A percentile compares a stretch with the other conserved stretches of the same genome.
phyloP scores from a whole-genome alignment of 2,113 vertebrate species.

The Rhinolophus ferrumequinum region DNA sequence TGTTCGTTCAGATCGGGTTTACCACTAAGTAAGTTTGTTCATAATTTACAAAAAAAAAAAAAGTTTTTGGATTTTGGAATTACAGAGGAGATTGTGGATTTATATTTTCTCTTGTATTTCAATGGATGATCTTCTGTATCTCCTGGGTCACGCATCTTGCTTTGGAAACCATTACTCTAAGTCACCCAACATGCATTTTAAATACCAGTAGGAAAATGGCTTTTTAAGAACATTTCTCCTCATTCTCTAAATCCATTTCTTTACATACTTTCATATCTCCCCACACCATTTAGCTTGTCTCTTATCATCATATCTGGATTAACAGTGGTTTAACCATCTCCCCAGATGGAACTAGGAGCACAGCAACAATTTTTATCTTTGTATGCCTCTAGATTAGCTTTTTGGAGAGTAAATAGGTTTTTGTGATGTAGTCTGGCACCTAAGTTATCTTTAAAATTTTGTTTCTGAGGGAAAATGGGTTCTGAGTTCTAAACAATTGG shows the following conservation, averaged over 20 bases:
- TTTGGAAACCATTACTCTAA: constrained; percentile 24
- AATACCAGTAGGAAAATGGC: neutral
- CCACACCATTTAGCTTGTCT: neutral
- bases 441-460: constrained; percentile 18
- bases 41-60: neutral
- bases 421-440: constrained; percentile 28
- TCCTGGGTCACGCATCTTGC: neutral
- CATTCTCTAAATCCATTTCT: constrained; percentile 2
- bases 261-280: neutral
- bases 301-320: neutral
- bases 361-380: neutral
- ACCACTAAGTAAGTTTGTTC: constrained; percentile 10
- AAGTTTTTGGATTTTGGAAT: neutral
- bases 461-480: neutral
- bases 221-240: neutral
- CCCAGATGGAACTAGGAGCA: neutral
- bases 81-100: neutral
- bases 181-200: neutral
- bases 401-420: neutral
- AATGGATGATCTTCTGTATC: neutral
- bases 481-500: neutral
- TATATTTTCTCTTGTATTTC: constrained; percentile 3
- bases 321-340: neutral
- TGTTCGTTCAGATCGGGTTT: neutral
- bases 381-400: neutral